A percentile compares a stretch with the other conserved stretches of the same genome.
Evolutionary conservation across 2,113 vertebrate species (phyloP).

Genomic region (Alectura lathami): DNA sequence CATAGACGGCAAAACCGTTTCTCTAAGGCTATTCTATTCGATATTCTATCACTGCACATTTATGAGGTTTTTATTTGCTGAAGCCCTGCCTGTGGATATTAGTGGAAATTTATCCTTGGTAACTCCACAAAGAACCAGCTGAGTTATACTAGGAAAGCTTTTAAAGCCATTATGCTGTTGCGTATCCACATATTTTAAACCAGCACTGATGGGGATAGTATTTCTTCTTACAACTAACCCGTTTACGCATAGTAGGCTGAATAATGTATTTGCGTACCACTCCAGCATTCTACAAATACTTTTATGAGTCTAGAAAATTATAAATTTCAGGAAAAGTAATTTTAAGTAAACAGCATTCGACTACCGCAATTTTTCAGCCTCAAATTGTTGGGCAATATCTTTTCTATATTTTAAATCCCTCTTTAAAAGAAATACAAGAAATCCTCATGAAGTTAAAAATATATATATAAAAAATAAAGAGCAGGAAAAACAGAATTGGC

Average conservation of each 20-base stretch:
- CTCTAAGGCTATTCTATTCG: background rate
- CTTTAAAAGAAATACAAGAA: background rate
- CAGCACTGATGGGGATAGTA: background rate
- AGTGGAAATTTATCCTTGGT: background rate
- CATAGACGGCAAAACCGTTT: background rate
- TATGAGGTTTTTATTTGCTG: background rate
- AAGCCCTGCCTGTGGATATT: background rate
- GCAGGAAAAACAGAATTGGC: background rate
- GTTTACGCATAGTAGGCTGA: background rate
- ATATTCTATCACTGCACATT: background rate
- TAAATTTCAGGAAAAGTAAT: background rate
- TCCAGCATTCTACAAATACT: background rate
- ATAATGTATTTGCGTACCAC: background rate
- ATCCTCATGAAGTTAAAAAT: background rate
- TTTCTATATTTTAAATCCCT: background rate
- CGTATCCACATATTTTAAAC: background rate
- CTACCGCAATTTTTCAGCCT: background rate
- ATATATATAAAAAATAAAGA: background rate
- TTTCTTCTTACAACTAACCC: background rate
- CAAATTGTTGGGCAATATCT: background rate
- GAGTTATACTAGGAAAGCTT: background rate
- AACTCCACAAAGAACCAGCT: background rate
- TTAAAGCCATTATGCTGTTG: slow-evolving; percentile 4
- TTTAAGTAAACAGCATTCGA: background rate
- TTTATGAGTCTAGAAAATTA: background rate